Evolutionary conservation across 2,888 invertebrate species (phyloP), one percentile per base, ranked within the genome.

Genomic region (Tiphia femorata): DNA sequence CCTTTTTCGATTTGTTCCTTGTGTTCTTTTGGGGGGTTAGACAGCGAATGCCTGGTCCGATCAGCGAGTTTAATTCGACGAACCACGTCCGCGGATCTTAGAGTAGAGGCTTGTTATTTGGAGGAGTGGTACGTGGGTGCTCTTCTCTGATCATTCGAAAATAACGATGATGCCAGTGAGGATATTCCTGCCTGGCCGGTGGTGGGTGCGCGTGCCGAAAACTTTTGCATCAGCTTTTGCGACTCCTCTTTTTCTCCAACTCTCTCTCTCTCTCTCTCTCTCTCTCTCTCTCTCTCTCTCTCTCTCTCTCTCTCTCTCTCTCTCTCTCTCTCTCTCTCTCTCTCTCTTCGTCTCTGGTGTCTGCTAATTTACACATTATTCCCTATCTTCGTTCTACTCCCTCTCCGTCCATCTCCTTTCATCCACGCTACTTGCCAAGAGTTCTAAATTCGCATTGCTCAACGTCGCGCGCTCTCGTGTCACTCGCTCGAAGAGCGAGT

Each of bases 161-260:
- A 73, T 72, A 70, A 73, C 70, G 66, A 73, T 75, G 69, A 73
- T 72, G 62, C 62, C 49, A 38, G 50, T 35, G 19, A 53, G n/a
- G 59, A 48, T 70, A 70, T 70, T 70, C 65, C 58, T 62, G 63
- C 54, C 42, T 48, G 2, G 48, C 58, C 60, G 65, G n/a, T n/a
- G n/a, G n/a, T n/a, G n/a, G n/a, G n/a, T n/a, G n/a, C n/a, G n/a
- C n/a, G n/a, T 33, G 51, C 51, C 53, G 59, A 57, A 67, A 64
- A 44, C 52, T 49, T 42, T 50, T 56, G 37, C n/a, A n/a, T n/a
- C n/a, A n/a, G n/a, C n/a, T n/a, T n/a, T n/a, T n/a, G n/a, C n/a
- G n/a, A n/a, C n/a, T n/a, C n/a, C n/a, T n/a, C n/a, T n/a, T n/a
- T n/a, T n/a, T 47, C 41, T 44, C 52, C 40, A 37, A 46, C 33